Evolutionary conservation across 1,140 invertebrate species (phyloP), one percentile per base, ranked within the genome.

Genomic region (Bemisia tabaci): DNA sequence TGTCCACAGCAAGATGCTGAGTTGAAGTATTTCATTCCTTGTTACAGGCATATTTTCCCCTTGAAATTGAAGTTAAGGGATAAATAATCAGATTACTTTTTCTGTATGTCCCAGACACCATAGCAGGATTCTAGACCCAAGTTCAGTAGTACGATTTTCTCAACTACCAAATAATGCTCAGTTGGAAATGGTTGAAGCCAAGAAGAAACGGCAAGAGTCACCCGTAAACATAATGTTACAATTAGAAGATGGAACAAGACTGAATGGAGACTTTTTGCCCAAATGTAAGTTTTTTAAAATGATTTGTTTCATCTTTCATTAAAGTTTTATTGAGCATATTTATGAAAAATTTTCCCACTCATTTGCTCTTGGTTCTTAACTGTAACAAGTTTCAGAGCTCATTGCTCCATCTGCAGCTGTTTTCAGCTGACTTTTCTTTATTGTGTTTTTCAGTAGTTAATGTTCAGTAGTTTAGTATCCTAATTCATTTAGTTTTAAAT

Each of bases 91-190:
- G 1, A 2, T 64, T 66, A n/a, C n/a, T n/a, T 69, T 65, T 62
- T 59, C 68, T 63, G n/a, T 70, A 22, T 69, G 67, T 75, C 74
- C 62, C 68, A 84, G 83, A 63, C 89, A 92, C 77, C 85, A 87
- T 71, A 89, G 87, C 72, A 84, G 84, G 75, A 76, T 85, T 39
- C 73, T 92, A 11, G 89, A 91, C 74, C 77, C 85, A 59, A 87
- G 84, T 65, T 79, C 83, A 60, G 85, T 84, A 63, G 80, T 92
- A 60, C 81, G 88, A 39, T 92, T 90, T 78, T 85, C 88, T 64
- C 89, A 87, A 27, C 77, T 93, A 60, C 84, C 89, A 17, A 93
- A 92, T 74, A 92, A 92, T 79, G 90, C 87, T 63, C 83, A 84
- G 60, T 74, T 94, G 26, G 91, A 94, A 80, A 84, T 93, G 80